These are phyloP conservation scores for Saguinus imperator DNA, from an alignment of 2,113 vertebrate genomes.

Conservation along the genomic window DNA sequence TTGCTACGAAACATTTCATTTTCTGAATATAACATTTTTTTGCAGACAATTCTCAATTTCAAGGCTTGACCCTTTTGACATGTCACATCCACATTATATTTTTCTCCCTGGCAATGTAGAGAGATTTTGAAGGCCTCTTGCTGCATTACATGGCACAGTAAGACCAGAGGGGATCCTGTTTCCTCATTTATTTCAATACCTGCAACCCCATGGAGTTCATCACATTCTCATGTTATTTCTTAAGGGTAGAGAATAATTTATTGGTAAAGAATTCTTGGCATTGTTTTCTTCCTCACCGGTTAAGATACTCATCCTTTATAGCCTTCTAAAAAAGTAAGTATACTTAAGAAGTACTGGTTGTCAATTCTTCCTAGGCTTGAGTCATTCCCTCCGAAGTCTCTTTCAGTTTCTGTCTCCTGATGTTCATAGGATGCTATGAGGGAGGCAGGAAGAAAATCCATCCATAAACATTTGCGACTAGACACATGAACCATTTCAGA, in stretches of 20 bases:
- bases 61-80: neutral
- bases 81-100: neutral
- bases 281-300: neutral
- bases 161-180: neutral
- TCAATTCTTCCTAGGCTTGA: slow-evolving; percentile 3
- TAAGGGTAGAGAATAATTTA: neutral
- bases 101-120: neutral
- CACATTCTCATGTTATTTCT: neutral
- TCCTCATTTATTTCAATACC: neutral
- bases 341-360: neutral
- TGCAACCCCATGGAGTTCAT: neutral
- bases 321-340: slow-evolving; percentile 26
- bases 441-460: slow-evolving; percentile 19
- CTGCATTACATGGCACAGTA: neutral
- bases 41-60: neutral
- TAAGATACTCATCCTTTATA: slow-evolving; percentile 7
- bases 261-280: slow-evolving; percentile 7
- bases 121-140: neutral
- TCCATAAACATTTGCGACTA: slow-evolving; percentile 41
- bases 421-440: slow-evolving; percentile 36
- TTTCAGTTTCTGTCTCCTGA: neutral
- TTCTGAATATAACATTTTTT: neutral
- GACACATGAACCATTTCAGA: neutral
- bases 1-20: neutral
- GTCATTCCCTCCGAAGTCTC: neutral